Evolutionary conservation across 1,140 invertebrate species (phyloP).

Genomic region (Apis florea): DNA sequence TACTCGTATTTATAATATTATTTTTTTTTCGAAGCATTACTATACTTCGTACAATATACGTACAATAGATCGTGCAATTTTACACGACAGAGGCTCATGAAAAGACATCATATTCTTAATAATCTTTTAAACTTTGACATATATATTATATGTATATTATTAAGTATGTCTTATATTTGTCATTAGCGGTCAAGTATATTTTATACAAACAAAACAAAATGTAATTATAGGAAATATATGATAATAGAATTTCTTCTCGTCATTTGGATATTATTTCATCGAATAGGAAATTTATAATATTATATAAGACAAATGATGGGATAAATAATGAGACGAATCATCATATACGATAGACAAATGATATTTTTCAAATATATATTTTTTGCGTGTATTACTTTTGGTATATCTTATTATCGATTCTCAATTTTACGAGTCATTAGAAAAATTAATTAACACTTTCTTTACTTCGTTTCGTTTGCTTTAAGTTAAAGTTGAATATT

Average conservation of each 20-base stretch:
- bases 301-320: background rate
- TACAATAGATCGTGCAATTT: constrained; percentile 6
- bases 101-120: background rate
- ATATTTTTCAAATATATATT: constrained; percentile 1
- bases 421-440: background rate
- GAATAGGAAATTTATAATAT: background rate
- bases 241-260: background rate
- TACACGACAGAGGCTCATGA: constrained; percentile 2
- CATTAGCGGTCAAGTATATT: constrained; percentile 16
- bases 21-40: background rate
- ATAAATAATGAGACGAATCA: background rate
- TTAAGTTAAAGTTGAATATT: background rate
- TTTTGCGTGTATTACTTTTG: background rate
- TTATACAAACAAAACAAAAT: constrained; percentile 13
- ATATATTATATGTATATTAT: constrained; percentile 7
- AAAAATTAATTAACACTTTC: background rate
- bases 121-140: constrained; percentile 13
- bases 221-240: constrained; percentile 13
- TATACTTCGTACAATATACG: constrained; percentile 7
- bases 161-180: constrained; percentile 9
- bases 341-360: background rate
- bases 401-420: background rate
- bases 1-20: background rate
- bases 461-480: background rate
- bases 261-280: background rate